A percentile compares a stretch with the other conserved stretches of the same genome.
phyloP scores from a whole-genome alignment of 2,113 vertebrate species.

The Prinia subflava region DNA sequence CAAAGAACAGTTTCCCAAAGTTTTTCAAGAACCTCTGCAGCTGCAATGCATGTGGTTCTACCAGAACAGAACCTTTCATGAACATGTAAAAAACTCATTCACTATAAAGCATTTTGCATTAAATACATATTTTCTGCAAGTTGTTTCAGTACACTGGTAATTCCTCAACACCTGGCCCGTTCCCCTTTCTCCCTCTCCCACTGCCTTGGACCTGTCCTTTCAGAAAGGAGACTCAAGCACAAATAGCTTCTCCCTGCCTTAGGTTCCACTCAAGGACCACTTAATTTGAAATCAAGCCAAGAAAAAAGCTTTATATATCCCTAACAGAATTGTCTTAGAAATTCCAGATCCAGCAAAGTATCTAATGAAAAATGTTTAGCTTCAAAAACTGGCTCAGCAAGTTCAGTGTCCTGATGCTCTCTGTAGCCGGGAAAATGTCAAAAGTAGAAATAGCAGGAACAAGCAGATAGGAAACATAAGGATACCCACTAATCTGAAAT shows the following conservation, averaged over 20 bases:
- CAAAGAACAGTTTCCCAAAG: neutral
- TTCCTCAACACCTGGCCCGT: neutral
- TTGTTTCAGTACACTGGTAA: neutral
- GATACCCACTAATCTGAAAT: neutral
- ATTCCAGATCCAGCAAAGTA: neutral
- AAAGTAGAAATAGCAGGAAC: neutral
- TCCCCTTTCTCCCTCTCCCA: neutral
- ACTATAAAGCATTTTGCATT: neutral
- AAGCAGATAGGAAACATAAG: neutral
- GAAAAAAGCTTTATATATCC: neutral
- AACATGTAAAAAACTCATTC: fast-evolving
- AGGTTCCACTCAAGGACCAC: neutral
- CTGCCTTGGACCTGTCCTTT: neutral
- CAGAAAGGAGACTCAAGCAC: neutral
- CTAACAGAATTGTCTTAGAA: neutral
- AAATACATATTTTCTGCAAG: neutral
- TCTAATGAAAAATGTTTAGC: neutral
- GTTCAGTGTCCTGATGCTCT: neutral
- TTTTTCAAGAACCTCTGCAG: neutral
- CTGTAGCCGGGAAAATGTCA: neutral
- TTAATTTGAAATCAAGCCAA: neutral
- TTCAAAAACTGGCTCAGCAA: neutral
- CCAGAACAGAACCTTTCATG: neutral
- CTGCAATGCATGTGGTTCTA: neutral
- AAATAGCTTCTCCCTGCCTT: neutral